phyloP scores from a whole-genome alignment of 2,888 invertebrate species.

The Ferrisia virgata region DNA sequence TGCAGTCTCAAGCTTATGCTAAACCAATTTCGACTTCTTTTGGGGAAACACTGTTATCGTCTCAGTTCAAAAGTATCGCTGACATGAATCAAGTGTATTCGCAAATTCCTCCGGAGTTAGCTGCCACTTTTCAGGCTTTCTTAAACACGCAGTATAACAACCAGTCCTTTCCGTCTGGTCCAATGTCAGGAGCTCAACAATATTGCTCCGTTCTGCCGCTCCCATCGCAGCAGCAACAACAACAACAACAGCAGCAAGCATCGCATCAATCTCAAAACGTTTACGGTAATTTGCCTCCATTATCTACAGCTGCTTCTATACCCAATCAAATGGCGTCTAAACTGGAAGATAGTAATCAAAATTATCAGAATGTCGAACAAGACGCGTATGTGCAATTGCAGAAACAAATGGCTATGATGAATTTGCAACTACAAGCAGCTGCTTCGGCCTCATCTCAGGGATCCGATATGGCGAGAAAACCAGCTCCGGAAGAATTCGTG shows the following conservation, averaged over 20 bases:
- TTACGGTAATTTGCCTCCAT: not conserved
- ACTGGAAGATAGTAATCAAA: not conserved
- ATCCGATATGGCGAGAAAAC: not conserved
- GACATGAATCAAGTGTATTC: not conserved
- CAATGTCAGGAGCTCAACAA: not conserved
- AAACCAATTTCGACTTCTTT: not conserved
- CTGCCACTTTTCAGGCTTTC: not conserved
- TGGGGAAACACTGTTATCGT: not conserved
- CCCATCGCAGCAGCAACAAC: not conserved
- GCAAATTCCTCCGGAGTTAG: not conserved
- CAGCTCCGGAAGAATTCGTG: not conserved
- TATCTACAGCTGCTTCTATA: not conserved
- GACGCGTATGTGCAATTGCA: conserved; percentile 1
- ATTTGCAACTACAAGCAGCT: not conserved
- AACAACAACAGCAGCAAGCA: too few species aligned
- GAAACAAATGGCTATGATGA: conserved; percentile 31
- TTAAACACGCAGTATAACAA: conserved; percentile 10
- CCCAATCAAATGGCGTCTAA: not conserved
- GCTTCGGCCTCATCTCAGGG: not conserved
- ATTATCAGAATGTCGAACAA: conserved; percentile 1
- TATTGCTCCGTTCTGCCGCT: not conserved
- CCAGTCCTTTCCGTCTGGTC: not conserved
- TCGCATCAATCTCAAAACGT: too few species aligned
- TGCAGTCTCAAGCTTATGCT: not conserved
- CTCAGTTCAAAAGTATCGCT: not conserved